Base-by-base conservation (phyloP, 2,113 vertebrate genomes). In the Podiceps cristatus region DNA sequence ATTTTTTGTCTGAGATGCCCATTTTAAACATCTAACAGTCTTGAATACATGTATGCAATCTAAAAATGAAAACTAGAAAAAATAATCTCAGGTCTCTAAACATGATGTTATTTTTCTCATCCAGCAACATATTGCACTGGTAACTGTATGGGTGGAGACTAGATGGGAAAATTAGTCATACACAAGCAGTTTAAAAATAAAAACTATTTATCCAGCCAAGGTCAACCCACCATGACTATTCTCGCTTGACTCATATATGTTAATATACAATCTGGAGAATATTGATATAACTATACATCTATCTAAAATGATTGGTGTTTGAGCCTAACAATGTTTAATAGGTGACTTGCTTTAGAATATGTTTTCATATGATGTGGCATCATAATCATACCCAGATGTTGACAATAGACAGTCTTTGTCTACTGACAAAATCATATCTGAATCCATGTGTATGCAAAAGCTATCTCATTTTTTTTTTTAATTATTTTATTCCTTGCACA, bases 361-460 rank as follows among this genome's bases (percentile, higher is more conserved):
- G 3, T 20, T 89, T 82, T 88, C 45, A 17, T 35, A 27, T 63
- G 27, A 47, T 29, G 19, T 31, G 4, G 13, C 19, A 60, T 68
- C 44, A 15, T 22, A 67, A 33, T 49, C 52, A 24, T 9, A 67
- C 42, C 5, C 22, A 67, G 16, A 44, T 59, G 24, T 20, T 78
- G 28, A 62, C 9, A 49, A 29, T 2, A 28, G 25, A 47, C 19
- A 58, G 12, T 53, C 4, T 72, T 58, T n/a, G 2, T 42, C 40
- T 53, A 3, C 28, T 59, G 7, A 60, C 10, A 87, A 63, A 67
- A 72, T 93, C 5, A 27, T 35, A 58, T 76, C 20, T 55, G n/a
- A 58, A 74, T 55, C 11, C 15, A 56, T 0, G 0, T 2, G 1
- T n/a, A 42, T 22, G 4, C 6, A 86, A 13, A 91, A 73, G 12